These are phyloP conservation scores for Drosophila mulleri DNA, from an alignment of 2,888 invertebrate species.

Conservation along the genomic window DNA sequence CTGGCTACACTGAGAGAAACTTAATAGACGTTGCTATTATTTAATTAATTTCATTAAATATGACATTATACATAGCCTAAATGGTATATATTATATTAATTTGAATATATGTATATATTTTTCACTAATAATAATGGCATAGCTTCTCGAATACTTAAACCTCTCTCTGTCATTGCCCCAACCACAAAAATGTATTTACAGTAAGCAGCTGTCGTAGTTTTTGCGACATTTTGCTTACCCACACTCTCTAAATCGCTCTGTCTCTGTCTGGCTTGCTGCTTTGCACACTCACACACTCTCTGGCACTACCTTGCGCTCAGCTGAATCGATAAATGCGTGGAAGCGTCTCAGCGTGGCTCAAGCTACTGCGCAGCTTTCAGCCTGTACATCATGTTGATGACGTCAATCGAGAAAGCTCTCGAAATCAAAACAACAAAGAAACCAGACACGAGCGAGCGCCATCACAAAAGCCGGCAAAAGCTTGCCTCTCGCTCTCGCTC, in stretches of 20 bases:
- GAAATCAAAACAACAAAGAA: constrained; percentile 60
- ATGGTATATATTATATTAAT: neutral
- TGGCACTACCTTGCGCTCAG: constrained; percentile 9
- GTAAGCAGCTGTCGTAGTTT: constrained; percentile 54
- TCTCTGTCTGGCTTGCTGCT: neutral
- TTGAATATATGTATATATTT: neutral
- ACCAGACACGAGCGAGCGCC: constrained; percentile 14
- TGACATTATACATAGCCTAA: too few species aligned
- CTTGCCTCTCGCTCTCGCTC: constrained; percentile 27
- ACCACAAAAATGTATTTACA: neutral
- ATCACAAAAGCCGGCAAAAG: constrained; percentile 76
- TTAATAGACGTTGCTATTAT: neutral
- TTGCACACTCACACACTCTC: neutral
- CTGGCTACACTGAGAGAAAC: constrained; percentile 53
- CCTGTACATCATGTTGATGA: constrained; percentile 74
- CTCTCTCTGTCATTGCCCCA: constrained; percentile 6
- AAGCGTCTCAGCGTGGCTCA: constrained; percentile 54
- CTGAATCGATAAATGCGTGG: constrained; percentile 77
- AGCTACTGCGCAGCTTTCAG: constrained; percentile 72
- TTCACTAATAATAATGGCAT: neutral
- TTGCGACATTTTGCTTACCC: constrained; percentile 48
- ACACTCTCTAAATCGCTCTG: constrained; percentile 2
- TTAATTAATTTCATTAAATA: neutral
- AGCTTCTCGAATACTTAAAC: neutral
- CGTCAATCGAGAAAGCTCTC: constrained; percentile 83